Base-by-base conservation (phyloP, 2,113 vertebrate species). In the Scortum barcoo region DNA sequence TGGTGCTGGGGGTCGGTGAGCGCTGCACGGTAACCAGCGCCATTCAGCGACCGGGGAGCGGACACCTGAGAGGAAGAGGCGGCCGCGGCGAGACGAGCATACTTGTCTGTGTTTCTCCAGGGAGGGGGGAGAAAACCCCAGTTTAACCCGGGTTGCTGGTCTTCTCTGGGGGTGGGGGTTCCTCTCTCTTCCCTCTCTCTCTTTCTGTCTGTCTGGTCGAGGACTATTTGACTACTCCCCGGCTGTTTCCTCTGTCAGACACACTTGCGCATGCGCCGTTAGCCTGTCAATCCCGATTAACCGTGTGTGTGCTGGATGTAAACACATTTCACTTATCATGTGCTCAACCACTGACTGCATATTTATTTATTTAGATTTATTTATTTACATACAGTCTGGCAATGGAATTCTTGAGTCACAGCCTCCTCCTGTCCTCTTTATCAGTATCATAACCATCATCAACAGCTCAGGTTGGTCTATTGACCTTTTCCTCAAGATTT, bases 11-110 rank as follows among this genome's bases (percentile, higher is more conserved):
- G 94, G 97, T 97, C 90, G 97, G 97, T 88, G 97, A 97, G 87
- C 97, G 96, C 96, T 97, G 97, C 90, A 97, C 97, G 92, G 97
- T 97, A 81, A 98, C 97, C 93, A 98, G 93, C 96, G 97, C 97
- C 97, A 97, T 97, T 96, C 97, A 96, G 96, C 95, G 91, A 95
- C 94, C 93, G 94, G 92, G 90, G 88, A 92, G 89, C 95, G 91
- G 94, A 89, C 90, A 93, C 90, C 94, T 94, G 95, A 95, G 95
- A 91, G 92, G 92, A 94, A 94, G 92, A 94, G 93, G 93, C 93
- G 83, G 85, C 74, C 44, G 77, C 88, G 88, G 80, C 81, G 80
- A 93, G 89, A 91, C 85, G 72, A 90, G 77, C 95, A 95, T 95
- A 86, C 76, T 90, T 84, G 81, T 91, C 75, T 42, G n/a, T 12